Evolutionary conservation across 2,113 vertebrate species (phyloP).

Genomic region (Diadophis punctatus): DNA sequence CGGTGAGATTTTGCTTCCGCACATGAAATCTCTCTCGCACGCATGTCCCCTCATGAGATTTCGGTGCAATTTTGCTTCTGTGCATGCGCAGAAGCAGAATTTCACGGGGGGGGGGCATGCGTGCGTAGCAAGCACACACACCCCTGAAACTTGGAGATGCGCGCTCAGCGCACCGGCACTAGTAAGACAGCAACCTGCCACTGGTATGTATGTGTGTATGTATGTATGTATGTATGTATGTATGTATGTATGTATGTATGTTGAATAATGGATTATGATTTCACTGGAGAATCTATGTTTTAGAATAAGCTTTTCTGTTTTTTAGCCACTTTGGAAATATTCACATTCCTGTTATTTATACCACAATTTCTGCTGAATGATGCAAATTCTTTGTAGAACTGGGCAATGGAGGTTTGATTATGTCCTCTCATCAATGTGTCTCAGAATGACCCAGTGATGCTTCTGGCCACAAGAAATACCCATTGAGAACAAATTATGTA

Average conservation of each 20-base stretch:
- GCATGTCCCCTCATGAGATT: too few relatives aligned
- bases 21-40: too few relatives aligned
- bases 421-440: not conserved
- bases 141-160: too few relatives aligned
- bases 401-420: not conserved
- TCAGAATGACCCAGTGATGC: not conserved
- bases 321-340: not conserved
- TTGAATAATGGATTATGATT: not conserved
- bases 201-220: not conserved
- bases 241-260: not conserved
- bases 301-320: not conserved
- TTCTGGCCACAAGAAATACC: not conserved
- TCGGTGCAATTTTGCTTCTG: too few relatives aligned
- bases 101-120: too few relatives aligned
- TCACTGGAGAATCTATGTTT: not conserved
- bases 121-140: too few relatives aligned
- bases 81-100: too few relatives aligned
- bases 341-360: not conserved
- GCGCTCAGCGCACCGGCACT: too few relatives aligned
- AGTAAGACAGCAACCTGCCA: too few relatives aligned
- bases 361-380: not conserved
- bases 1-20: too few relatives aligned
- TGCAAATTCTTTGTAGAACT: not conserved
- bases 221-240: not conserved
- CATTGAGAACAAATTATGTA: not conserved